Conservation (phyloP, 2,113 vertebrate species). For the Petrocephalus zakoni region DNA sequence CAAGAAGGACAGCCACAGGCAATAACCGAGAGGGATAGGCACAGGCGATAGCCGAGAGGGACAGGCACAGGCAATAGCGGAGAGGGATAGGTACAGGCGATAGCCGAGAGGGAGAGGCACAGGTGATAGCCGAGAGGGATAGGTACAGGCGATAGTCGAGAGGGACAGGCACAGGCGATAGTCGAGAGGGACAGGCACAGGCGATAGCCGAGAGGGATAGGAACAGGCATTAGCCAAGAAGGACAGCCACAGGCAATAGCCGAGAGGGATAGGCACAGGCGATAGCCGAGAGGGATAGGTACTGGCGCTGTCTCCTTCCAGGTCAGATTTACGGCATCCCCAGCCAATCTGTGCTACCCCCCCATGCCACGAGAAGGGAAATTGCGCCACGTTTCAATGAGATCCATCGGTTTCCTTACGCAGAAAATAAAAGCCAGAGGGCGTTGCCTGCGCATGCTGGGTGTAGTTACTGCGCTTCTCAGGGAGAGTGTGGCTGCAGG, state of each 20-base stretch:
- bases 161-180: no score
- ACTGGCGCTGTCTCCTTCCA: conserved; percentile 50
- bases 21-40: neutral
- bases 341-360: conserved; percentile 68
- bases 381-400: conserved; percentile 79
- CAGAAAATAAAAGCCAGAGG: conserved; percentile 61
- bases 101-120: neutral
- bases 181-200: neutral
- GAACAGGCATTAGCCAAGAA: neutral
- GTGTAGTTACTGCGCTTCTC: conserved; percentile 68
- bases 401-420: conserved; percentile 71
- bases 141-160: neutral
- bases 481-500: neutral
- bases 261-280: no score
- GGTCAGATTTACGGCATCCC: conserved; percentile 65
- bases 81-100: no score
- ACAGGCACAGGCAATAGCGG: neutral
- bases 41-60: conserved; percentile 16
- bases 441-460: neutral
- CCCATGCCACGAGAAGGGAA: conserved; percentile 63
- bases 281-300: neutral
- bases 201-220: no score
- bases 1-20: no score
- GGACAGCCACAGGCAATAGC: neutral
- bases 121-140: no score